Evolutionary conservation across 2,113 vertebrate species (phyloP), one percentile per base, ranked within the genome.

Genomic region (Mystacornis crossleyi): DNA sequence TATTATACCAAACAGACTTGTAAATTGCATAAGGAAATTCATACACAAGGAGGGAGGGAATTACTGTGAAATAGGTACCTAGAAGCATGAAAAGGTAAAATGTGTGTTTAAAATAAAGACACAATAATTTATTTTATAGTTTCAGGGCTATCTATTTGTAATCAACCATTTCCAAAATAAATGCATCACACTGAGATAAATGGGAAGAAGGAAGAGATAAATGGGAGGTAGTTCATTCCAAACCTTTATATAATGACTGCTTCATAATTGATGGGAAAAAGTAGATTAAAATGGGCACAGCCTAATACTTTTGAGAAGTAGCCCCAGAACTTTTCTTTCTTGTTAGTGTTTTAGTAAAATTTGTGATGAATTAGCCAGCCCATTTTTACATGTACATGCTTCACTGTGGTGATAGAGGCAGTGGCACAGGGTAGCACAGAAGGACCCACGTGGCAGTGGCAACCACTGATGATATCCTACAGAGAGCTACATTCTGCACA

Each of bases 21-120:
- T 55, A 92, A 86, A 93, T 89, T 87, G 36, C 38, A 64, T 89
- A 86, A 92, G 55, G 48, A 97, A 97, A 93, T 90, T 96, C 71
- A 64, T 96, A 61, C 75, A 96, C 48, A 62, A 89, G 47, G 45
- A 96, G 18, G 57, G 81, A 71, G 45, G 45, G 89, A 93, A 57
- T 91, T 67, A 55, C 90, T 91, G 81, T 31, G 34, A 42, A 73
- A 50, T 17, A 74, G 12, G 43, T 93, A 73, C 79, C 60, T 95
- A 94, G 82, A 74, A 92, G 69, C 47, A 34, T 6, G 45, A 82
- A 94, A 71, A 91, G 10, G 36, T 75, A 92, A 95, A 95, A 86
- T 38, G 5, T 31, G 24, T 81, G 34, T 92, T 97, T 85, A 91
- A 93, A 77, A 93, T 80, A 86, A 91, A 96, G 23, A 15, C 38